Base-by-base conservation (phyloP, 2,888 invertebrate species). In the Caenorhabditis doughertyi region DNA sequence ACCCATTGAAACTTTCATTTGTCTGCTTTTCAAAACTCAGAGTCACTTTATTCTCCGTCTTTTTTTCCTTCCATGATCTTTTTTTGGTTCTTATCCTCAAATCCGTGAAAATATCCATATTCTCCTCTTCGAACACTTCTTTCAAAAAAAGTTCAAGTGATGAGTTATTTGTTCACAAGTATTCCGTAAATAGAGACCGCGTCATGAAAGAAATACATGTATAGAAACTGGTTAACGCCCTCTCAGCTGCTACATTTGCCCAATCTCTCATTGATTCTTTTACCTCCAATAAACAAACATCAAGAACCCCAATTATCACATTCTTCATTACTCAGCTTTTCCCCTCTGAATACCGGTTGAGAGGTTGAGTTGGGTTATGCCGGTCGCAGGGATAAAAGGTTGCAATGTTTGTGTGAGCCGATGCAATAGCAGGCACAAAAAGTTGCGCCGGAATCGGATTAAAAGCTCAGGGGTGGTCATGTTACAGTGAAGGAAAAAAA, bases 401-500 rank as follows among this genome's bases (percentile, higher is more conserved):
- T 77, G 77, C 68, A 62, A 76, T 74, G 65, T 65, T 76, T 76
- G 56, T 60, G 27, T 39, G 39, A 13, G 39, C 18, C 39, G 21
- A 35, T 25, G 70, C 44, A 29, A 56, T 32, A 68, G 68, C 55
- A 76, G 11, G 56, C 65, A 65, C 67, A 68, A 77, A 47, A 77
- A 62, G 77, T 77, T 77, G 77, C 77, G 77, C 25, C 77, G 68
- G 68, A 77, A 68, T 68, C 77, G 77, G 77, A 77, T 77, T 77
- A 77, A 77, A 77, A 77, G 68, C 77, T 68, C 60, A 77, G 76
- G 68, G 77, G 77, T 77, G 77, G 68, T 68, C 68, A 77, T 77
- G 77, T 77, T 77, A 68, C 77, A 77, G 27, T n/a, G n/a, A n/a
- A n/a, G 27, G 44, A 32, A 55, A 32, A 55, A 55, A 29, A 9